Percentiles rank a stretch among this genome's conserved stretches.
These are phyloP conservation scores for Beris morrisii DNA, from an alignment of 2,888 invertebrate genomes.

Conservation along the genomic window DNA sequence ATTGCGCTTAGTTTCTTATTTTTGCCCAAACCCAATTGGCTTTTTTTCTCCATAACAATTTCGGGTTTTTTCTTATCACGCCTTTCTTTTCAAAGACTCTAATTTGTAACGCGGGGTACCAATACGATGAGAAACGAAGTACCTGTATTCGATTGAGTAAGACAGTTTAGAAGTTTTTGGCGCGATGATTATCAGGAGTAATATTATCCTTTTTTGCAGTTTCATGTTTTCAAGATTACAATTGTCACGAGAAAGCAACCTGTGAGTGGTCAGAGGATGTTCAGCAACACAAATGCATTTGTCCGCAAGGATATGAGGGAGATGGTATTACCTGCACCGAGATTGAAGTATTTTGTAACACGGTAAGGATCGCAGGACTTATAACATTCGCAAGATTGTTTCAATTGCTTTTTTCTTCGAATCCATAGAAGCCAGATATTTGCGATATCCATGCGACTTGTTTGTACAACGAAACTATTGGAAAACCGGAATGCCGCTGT, in stretches of 20 bases:
- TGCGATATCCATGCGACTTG: constrained; percentile 79
- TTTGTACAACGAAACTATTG: constrained; percentile 66
- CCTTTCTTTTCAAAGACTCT: too few relatives aligned
- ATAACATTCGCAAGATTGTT: too few relatives aligned
- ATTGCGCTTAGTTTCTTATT: too few relatives aligned
- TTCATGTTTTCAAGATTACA: constrained; percentile 72
- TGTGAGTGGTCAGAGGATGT: constrained; percentile 66
- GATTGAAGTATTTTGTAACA: constrained; percentile 61
- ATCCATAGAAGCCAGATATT: constrained; percentile 54
- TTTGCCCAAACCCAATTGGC: too few relatives aligned
- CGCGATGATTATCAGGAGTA: not conserved
- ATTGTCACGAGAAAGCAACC: constrained; percentile 80
- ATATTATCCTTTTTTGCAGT: constrained; percentile 60
- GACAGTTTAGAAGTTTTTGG: constrained; percentile 36
- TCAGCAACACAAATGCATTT: constrained; percentile 69
- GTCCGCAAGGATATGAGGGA: constrained; percentile 82
- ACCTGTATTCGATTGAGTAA: constrained; percentile 38
- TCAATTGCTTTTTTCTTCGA: too few relatives aligned
- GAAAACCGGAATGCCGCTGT: constrained; percentile 74
- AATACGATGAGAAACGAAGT: constrained; percentile 54
- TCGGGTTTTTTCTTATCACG: too few relatives aligned
- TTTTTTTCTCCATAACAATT: too few relatives aligned
- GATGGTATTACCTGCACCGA: constrained; percentile 76
- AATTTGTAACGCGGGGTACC: constrained; percentile 56
- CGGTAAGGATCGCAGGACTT: constrained; percentile 46